These are phyloP conservation scores for Cryptotermes secundus DNA, from an alignment of 1,140 invertebrate species.

Conservation along the genomic window DNA sequence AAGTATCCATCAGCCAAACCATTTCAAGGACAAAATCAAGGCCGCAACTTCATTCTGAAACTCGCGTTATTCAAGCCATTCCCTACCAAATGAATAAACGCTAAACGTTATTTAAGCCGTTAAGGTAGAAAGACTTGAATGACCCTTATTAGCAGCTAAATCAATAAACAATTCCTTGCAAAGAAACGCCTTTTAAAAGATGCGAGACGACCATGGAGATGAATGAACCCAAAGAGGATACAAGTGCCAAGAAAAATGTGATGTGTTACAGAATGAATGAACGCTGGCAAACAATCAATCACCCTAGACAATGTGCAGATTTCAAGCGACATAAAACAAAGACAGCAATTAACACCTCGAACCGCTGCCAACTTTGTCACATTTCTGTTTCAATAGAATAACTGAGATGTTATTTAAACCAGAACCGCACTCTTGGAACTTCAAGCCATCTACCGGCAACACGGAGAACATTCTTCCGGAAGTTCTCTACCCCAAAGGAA, in stretches of 20 bases:
- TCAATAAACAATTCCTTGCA: not conserved
- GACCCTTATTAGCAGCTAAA: not conserved
- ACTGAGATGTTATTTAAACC: no score
- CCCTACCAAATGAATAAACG: no score
- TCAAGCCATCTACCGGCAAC: not conserved
- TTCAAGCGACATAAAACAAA: not conserved
- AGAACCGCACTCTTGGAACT: not conserved
- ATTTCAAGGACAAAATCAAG: not conserved
- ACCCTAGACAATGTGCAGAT: not conserved
- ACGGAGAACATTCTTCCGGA: not conserved
- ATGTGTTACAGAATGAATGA: not conserved
- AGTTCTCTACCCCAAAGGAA: no score
- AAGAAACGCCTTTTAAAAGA: not conserved
- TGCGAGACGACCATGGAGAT: not conserved
- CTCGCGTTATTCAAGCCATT: no score
- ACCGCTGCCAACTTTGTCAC: not conserved
- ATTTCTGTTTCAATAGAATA: not conserved
- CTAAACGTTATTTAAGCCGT: no score
- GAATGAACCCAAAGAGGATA: not conserved
- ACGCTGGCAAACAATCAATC: constrained; percentile 2
- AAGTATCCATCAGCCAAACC: not conserved
- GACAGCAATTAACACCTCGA: not conserved
- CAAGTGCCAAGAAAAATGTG: constrained; percentile 1
- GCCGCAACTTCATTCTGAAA: no score
- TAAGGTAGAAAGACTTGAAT: no score